Evolutionary conservation across 2,888 invertebrate genomes (phyloP).

Genomic region (Sphaerophoria rueppellii): DNA sequence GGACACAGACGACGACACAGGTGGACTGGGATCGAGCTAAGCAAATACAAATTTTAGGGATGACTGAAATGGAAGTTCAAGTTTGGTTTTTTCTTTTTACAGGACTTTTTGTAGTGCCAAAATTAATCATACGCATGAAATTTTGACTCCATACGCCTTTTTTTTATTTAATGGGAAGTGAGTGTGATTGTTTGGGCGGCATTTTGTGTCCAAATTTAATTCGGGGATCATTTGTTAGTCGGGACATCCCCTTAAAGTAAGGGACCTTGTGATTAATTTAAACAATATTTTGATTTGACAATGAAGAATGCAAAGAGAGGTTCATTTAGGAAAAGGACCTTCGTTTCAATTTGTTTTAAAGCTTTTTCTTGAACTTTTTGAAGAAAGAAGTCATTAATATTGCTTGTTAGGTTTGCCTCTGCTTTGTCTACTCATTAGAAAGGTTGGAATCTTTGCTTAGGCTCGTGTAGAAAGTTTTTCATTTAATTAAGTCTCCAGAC

Average conservation of each 20-base stretch:
- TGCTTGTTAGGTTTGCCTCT: background rate
- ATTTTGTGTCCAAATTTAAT: constrained; percentile 19
- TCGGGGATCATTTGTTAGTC: background rate
- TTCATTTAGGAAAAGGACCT: background rate
- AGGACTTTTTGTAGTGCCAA: constrained; percentile 3
- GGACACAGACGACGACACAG: constrained; percentile 9
- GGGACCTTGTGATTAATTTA: constrained; percentile 8
- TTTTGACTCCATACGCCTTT: constrained; percentile 15
- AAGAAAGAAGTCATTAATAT: background rate
- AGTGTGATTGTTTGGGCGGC: constrained; percentile 30
- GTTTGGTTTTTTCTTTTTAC: background rate
- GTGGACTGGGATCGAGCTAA: constrained; percentile 9
- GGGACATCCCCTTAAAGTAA: background rate
- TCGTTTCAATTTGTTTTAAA: constrained; percentile 16
- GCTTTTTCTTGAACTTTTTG: constrained; percentile 1
- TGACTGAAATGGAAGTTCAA: background rate
- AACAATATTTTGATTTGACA: constrained; percentile 30
- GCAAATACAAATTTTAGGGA: background rate
- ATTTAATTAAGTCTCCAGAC: too few species aligned
- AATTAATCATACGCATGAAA: constrained; percentile 62
- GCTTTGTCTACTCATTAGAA: background rate
- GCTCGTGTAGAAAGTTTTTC: too few species aligned
- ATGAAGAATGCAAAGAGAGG: background rate
- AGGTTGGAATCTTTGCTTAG: too few species aligned
- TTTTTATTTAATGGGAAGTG: background rate